phyloP scores from a whole-genome alignment of 2,797 vertebrate genomes.

The Crenichthys baileyi region DNA sequence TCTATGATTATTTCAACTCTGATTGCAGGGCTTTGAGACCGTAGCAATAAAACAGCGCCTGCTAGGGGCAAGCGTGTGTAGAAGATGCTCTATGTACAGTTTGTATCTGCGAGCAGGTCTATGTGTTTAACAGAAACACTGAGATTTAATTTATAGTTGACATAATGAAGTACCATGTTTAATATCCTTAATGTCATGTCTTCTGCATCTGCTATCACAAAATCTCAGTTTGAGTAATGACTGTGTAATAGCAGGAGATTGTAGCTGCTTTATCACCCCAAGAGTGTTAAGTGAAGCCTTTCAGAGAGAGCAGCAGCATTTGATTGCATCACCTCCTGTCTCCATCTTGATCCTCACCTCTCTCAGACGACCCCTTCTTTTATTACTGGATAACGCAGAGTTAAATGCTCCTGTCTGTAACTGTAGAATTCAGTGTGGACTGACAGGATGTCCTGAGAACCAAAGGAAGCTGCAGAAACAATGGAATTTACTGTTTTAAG shows the following conservation, averaged over 20 bases:
- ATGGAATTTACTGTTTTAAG: constrained; percentile 76
- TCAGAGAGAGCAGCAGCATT: constrained; percentile 38
- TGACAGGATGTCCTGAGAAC: constrained; percentile 74
- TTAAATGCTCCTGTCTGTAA: constrained; percentile 71
- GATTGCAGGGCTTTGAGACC: constrained; percentile 57
- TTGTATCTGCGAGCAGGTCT: constrained; percentile 3
- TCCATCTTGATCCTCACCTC: constrained; percentile 45
- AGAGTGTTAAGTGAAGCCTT: constrained; percentile 40
- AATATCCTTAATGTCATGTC: constrained; percentile 33
- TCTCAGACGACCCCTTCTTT: constrained; percentile 39
- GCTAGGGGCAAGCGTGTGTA: constrained; percentile 21
- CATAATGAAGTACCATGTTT: constrained; percentile 27
- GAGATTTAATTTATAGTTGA: constrained; percentile 11
- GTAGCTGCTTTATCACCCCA: constrained; percentile 38
- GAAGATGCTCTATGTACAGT: constrained; percentile 12
- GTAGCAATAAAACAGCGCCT: constrained; percentile 24
- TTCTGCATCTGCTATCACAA: constrained; percentile 36
- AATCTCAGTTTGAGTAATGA: constrained; percentile 44
- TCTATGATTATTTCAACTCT: constrained; percentile 56
- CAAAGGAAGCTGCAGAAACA: constrained; percentile 76
- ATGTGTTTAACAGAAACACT: constrained; percentile 1
- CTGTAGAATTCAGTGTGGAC: constrained; percentile 69
- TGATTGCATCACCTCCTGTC: constrained; percentile 52
- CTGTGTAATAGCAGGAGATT: constrained; percentile 44
- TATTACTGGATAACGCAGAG: constrained; percentile 59